Evolutionary conservation across 1,140 invertebrate genomes (phyloP).

Genomic region (Ctenoplectra terminalis): DNA sequence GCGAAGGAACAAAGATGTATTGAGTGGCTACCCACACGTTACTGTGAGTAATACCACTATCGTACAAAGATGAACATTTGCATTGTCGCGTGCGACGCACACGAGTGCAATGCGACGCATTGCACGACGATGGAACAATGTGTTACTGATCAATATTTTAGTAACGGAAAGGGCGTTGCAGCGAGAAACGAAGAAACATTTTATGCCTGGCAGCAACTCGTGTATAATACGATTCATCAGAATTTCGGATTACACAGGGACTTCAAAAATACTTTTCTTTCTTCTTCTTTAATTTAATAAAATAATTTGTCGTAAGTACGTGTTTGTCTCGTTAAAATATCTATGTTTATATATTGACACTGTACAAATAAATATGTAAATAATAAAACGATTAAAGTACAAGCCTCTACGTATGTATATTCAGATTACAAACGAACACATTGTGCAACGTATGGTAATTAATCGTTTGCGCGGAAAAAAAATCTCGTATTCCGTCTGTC

Average conservation of each 20-base stretch:
- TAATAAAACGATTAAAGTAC: neutral
- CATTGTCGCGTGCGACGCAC: neutral
- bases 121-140: neutral
- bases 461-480: neutral
- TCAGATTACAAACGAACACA: neutral
- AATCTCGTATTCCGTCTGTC: neutral
- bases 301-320: no score
- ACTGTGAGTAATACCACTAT: neutral
- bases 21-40: neutral
- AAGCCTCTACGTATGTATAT: neutral
- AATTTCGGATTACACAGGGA: no score
- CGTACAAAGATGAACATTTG: neutral
- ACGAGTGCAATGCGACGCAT: no score
- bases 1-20: neutral
- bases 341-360: neutral
- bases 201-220: neutral
- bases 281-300: neutral
- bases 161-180: neutral
- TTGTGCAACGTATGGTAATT: neutral
- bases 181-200: neutral
- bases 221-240: no score
- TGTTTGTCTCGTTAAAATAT: no score
- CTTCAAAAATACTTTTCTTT: neutral
- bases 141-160: conserved; percentile 34
- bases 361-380: conserved; percentile 5